Conservation (phyloP, 23 tunicate genomes). For the Trididemnum clinides region DNA sequence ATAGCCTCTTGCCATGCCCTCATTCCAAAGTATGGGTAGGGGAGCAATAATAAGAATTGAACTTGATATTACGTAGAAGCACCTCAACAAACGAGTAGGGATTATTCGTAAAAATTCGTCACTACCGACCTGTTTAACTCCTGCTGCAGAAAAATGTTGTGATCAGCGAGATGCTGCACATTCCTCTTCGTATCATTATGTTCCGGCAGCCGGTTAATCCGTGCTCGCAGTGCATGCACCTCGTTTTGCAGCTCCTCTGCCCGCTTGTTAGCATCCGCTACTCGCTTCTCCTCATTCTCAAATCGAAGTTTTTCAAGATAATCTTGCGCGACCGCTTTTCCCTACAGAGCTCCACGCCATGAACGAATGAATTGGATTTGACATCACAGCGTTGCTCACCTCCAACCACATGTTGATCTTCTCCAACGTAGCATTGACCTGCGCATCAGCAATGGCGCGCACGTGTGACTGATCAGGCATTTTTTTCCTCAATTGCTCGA, state of each 20-base stretch:
- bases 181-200: slow-evolving; percentile 4
- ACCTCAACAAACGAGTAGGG: no score
- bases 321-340: slow-evolving; percentile 64
- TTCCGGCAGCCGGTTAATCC: background rate
- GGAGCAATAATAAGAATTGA: no score
- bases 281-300: slow-evolving; percentile 63
- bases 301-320: slow-evolving; percentile 35
- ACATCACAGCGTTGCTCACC: slow-evolving; percentile 1
- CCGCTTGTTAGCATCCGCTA: slow-evolving; percentile 53
- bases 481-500: background rate
- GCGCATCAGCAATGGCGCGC: slow-evolving; percentile 30
- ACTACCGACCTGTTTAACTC: slow-evolving; percentile 21
- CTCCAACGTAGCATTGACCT: slow-evolving; percentile 49
- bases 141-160: slow-evolving; percentile 26
- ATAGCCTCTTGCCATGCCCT: no score
- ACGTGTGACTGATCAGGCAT: background rate
- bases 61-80: no score
- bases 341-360: slow-evolving; percentile 22
- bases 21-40: no score
- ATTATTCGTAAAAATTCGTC: no score
- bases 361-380: background rate
- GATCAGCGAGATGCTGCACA: slow-evolving; percentile 15
- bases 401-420: slow-evolving; percentile 49
- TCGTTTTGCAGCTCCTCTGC: slow-evolving; percentile 56
- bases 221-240: slow-evolving; percentile 21